Percentiles rank a stretch among this genome's conserved stretches.
phyloP scores from a whole-genome alignment of 2,113 vertebrate species.

The Grammomys surdaster region DNA sequence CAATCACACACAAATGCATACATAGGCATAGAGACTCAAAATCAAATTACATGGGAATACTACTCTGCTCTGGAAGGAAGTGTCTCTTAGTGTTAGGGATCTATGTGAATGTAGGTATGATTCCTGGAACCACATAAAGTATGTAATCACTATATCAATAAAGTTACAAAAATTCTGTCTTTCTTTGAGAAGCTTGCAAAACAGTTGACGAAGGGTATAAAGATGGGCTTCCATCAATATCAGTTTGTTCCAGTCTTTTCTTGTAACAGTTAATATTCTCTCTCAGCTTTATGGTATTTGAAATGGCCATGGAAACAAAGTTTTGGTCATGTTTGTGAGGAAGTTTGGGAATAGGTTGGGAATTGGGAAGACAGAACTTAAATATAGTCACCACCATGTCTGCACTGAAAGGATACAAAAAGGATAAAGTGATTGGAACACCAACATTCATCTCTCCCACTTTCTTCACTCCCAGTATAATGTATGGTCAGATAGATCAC shows the following conservation, averaged over 20 bases:
- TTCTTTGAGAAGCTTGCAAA: background rate
- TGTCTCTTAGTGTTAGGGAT: background rate
- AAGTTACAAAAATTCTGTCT: background rate
- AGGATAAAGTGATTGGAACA: background rate
- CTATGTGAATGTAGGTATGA: background rate
- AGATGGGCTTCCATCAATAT: background rate
- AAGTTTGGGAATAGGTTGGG: background rate
- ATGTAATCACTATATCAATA: too few species aligned
- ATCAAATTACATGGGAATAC: too few species aligned
- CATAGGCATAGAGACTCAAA: background rate
- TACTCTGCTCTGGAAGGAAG: background rate
- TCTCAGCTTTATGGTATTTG: background rate
- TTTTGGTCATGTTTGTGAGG: background rate
- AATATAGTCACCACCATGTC: background rate
- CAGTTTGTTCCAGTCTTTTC: background rate
- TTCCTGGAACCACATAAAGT: background rate
- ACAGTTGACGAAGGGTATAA: accelerated
- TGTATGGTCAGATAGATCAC: too few species aligned
- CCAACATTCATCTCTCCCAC: too few species aligned
- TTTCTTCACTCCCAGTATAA: background rate
- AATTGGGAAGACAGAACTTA: background rate
- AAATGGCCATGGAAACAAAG: background rate
- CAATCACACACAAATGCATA: background rate
- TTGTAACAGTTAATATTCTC: background rate
- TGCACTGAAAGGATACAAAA: background rate